Conservation (phyloP, 2,888 invertebrate genomes). For the Thecocarcelia acutangulata region DNA sequence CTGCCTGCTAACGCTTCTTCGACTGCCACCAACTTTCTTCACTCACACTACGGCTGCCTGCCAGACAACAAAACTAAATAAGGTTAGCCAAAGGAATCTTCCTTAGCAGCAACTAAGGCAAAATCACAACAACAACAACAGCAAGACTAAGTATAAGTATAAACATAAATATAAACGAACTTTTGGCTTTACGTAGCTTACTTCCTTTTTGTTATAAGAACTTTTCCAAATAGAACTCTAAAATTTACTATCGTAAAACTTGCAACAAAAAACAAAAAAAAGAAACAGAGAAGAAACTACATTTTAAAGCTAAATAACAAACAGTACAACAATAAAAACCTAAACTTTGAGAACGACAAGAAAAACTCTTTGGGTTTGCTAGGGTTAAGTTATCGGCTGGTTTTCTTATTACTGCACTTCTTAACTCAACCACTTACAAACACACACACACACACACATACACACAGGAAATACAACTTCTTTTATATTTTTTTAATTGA, state of each 20-base stretch:
- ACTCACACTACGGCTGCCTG: conserved; percentile 1
- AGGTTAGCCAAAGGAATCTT: conserved; percentile 23
- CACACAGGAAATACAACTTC: conserved; percentile 22
- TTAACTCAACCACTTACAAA: conserved; percentile 1
- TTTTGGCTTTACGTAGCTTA: conserved; percentile 66
- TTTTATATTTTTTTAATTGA: not conserved
- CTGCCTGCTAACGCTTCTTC: not conserved
- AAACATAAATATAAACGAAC: conserved; percentile 51
- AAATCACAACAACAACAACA: conserved; percentile 29
- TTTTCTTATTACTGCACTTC: conserved; percentile 32
- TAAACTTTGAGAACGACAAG: conserved; percentile 2
- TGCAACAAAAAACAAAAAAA: conserved; percentile 5
- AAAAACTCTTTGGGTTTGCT: conserved; percentile 48
- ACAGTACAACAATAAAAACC: conserved; percentile 39
- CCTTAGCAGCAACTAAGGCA: conserved; percentile 17
- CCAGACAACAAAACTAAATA: conserved; percentile 5
- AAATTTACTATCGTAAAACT: conserved; percentile 47
- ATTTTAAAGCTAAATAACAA: conserved; percentile 57
- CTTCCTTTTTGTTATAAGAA: conserved; percentile 65
- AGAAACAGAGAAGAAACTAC: not conserved
- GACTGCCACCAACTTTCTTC: not conserved
- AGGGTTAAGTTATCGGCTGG: conserved; percentile 61
- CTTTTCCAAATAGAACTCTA: conserved; percentile 61
- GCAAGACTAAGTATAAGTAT: conserved; percentile 46
- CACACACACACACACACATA: not conserved